phyloP scores from a whole-genome alignment of 2,113 vertebrate species.

The Vimba vimba region DNA sequence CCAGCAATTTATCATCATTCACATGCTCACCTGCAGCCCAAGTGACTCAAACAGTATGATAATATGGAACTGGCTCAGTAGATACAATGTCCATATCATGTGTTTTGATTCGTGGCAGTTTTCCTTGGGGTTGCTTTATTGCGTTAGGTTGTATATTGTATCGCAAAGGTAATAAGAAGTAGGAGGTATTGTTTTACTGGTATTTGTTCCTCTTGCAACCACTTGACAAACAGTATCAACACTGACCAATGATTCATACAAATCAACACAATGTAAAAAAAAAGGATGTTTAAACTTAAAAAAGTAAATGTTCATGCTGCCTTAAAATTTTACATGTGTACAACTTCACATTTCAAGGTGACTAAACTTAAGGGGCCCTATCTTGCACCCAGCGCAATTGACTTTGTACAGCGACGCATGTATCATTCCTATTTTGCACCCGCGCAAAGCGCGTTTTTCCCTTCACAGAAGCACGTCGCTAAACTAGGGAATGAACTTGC shows the following conservation, averaged over 20 bases:
- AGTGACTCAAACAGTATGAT: background rate
- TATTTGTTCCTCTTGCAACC: background rate
- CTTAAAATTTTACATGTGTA: too few species aligned
- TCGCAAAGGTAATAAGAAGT: background rate
- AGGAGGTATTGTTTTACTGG: background rate
- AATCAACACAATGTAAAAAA: background rate
- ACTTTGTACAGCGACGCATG: too few species aligned
- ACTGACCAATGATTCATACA: background rate
- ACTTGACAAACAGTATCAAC: background rate
- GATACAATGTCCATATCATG: slow-evolving; percentile 11
- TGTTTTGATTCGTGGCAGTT: background rate
- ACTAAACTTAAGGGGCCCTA: too few species aligned
- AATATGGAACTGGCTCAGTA: background rate
- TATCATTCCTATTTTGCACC: too few species aligned
- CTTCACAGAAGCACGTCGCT: too few species aligned
- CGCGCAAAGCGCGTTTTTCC: too few species aligned
- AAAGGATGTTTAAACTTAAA: too few species aligned
- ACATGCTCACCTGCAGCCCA: slow-evolving; percentile 25
- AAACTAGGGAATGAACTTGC: too few species aligned
- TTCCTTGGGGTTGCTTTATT: slow-evolving; percentile 13
- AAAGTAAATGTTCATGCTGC: too few species aligned
- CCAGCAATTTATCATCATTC: slow-evolving; percentile 16
- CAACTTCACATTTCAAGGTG: too few species aligned
- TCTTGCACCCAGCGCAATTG: too few species aligned
- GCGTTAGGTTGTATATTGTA: background rate